phyloP scores from a whole-genome alignment of 2,888 invertebrate genomes.

The Drosophila limbata region DNA sequence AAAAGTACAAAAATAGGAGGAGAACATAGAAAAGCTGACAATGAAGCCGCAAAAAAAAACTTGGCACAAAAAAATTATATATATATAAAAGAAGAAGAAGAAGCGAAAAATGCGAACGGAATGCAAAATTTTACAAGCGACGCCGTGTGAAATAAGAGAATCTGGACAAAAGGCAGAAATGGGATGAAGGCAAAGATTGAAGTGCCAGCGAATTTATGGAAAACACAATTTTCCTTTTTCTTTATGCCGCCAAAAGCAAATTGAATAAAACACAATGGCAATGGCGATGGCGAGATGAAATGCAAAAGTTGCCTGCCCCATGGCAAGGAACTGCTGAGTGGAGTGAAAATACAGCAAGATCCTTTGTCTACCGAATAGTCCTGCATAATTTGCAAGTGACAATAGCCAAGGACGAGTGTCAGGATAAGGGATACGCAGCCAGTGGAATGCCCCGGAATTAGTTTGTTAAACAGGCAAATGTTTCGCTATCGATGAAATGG shows the following conservation, averaged over 20 bases:
- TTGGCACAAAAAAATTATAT: constrained; percentile 46
- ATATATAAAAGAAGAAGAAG: background rate
- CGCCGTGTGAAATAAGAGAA: constrained; percentile 49
- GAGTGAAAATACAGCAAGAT: constrained; percentile 24
- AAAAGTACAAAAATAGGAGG: constrained; percentile 34
- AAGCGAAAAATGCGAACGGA: constrained; percentile 54
- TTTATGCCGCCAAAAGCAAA: constrained; percentile 60
- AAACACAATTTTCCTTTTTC: constrained; percentile 61
- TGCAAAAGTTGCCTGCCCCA: constrained; percentile 33
- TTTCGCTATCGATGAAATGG: constrained; percentile 3
- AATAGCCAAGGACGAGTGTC: constrained; percentile 13
- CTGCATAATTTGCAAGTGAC: constrained; percentile 46
- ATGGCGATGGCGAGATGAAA: constrained; percentile 22
- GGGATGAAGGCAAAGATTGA: constrained; percentile 62
- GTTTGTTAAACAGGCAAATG: constrained; percentile 32
- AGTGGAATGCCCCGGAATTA: constrained; percentile 26
- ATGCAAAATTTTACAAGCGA: constrained; percentile 66
- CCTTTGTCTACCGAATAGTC: constrained; percentile 40
- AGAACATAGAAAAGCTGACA: constrained; percentile 63
- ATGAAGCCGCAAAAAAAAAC: constrained; percentile 74
- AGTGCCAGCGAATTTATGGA: constrained; percentile 79
- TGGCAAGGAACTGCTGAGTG: constrained; percentile 36
- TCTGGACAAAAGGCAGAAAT: background rate
- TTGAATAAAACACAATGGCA: constrained; percentile 77
- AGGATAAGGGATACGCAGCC: background rate